Base-by-base conservation (phyloP, 37 sponge, comb jelly and placozoan species). In the Corticium candelabrum region DNA sequence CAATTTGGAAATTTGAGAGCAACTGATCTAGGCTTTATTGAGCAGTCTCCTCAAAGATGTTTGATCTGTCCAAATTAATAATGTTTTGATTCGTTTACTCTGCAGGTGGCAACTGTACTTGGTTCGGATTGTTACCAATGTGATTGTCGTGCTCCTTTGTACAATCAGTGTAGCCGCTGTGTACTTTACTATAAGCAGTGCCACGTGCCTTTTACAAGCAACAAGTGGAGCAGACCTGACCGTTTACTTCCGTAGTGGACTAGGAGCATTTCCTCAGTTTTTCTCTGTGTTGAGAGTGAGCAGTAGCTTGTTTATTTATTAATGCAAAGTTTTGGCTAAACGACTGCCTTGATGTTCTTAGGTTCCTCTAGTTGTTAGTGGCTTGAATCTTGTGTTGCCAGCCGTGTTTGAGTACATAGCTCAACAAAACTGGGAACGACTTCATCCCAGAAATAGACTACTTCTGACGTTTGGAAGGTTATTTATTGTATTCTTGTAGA, bases 381-480 rank as follows among this genome's bases (percentile, higher is more conserved):
- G 15, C 21, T 21, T 50, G 15, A 50, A 50, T 21, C 11, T 50
- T 27, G 62, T 50, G 15, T 27, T 50, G 62, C 62, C 62, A 27
- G 11, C 21, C 21, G 11, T 50, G 15, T 50, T 50, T 50, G 62
- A 50, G 21, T 21, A 27, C 15, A 50, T 50, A 21, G 11, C 62
- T 50, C 62, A 50, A 50, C 21, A 21, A 21, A 50, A 50, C 21
- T 50, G 62, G 62, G 92, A 91, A 74, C 40, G 62, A 40, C 75
- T 83, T 37, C 87, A 91, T 41, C 92, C 92, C 27, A 79, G 92
- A 37, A 88, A 83, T 41, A 84, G 84, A 31, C 90, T 91, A 67
- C 85, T 88, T 37, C 39, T 91, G 40, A 83, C 68, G 78, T 82
- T 91, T 3, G 3, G 81, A 0, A 83, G 91, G 91, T 87, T n/a